Conservation (phyloP, 2,113 vertebrate genomes). For the Arizona elegans region DNA sequence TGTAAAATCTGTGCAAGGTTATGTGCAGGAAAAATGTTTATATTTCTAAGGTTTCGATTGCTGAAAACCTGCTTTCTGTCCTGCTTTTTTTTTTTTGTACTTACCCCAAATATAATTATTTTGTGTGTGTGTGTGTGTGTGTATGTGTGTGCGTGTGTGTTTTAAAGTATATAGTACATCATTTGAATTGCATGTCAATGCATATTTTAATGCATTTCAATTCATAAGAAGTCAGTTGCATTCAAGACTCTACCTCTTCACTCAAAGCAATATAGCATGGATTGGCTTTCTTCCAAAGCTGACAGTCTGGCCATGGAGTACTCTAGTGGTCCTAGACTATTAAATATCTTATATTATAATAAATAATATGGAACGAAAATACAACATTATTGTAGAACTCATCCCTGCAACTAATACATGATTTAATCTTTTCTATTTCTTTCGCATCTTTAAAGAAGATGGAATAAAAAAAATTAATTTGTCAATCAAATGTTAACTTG, state of each 20-base stretch:
- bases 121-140: too few species aligned
- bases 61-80: not conserved
- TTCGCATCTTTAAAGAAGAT: not conserved
- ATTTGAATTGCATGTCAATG: not conserved
- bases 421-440: not conserved
- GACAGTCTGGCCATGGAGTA: not conserved
- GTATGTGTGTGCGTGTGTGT: not conserved
- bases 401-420: not conserved
- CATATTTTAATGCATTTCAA: not conserved
- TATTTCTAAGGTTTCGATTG: not conserved
- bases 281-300: not conserved
- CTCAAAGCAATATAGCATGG: not conserved
- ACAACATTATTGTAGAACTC: not conserved
- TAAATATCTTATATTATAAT: not conserved
- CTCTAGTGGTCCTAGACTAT: not conserved
- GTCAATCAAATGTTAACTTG: not conserved
- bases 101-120: not conserved
- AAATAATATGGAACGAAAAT: not conserved
- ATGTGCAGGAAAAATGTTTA: not conserved
- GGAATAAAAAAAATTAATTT: not conserved
- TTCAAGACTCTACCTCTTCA: not conserved
- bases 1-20: not conserved
- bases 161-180: not conserved
- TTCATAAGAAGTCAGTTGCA: not conserved
- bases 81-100: not conserved